Conservation (phyloP, 2,113 vertebrate genomes). For the Leptobrachium ailaonicum region DNA sequence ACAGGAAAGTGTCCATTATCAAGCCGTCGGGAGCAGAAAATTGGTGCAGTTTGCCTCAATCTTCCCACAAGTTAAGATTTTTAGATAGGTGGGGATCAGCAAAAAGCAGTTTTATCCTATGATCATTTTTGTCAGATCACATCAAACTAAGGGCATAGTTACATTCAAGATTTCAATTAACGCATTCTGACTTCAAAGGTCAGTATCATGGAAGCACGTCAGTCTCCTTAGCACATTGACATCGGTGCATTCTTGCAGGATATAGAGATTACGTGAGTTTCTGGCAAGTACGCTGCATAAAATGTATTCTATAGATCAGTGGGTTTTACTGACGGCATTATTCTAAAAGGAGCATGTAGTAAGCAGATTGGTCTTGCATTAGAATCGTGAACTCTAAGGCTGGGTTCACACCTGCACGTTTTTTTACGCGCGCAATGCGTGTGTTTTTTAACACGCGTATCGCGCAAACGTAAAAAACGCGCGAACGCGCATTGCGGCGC, state of each 20-base stretch:
- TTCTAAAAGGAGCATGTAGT: too few species aligned
- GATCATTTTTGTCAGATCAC: conserved; percentile 82
- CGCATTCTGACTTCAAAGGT: conserved; percentile 61
- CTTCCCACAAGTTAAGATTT: conserved; percentile 81
- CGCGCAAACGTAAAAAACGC: too few species aligned
- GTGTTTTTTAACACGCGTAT: too few species aligned
- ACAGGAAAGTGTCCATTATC: conserved; percentile 83
- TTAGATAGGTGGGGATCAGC: conserved; percentile 80
- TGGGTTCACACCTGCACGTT: too few species aligned
- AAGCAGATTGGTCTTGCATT: too few species aligned
- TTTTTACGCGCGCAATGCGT: too few species aligned
- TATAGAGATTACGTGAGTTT: conserved; percentile 5
- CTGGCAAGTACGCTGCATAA: conserved; percentile 32
- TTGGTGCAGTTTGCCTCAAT: conserved; percentile 88
- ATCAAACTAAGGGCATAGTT: conserved; percentile 79
- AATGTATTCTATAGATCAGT: neutral
- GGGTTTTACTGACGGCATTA: too few species aligned
- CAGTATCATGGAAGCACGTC: conserved; percentile 37
- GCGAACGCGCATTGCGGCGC: too few species aligned
- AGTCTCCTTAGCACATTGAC: conserved; percentile 47
- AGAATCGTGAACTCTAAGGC: too few species aligned
- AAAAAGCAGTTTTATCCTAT: conserved; percentile 87
- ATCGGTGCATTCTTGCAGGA: conserved; percentile 37
- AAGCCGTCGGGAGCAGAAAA: conserved; percentile 85
- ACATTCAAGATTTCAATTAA: conserved; percentile 74